Percentiles rank a stretch among this genome's conserved stretches.
phyloP scores from a whole-genome alignment of 2,797 vertebrate genomes.

The Sebastiscus albofasciatus region DNA sequence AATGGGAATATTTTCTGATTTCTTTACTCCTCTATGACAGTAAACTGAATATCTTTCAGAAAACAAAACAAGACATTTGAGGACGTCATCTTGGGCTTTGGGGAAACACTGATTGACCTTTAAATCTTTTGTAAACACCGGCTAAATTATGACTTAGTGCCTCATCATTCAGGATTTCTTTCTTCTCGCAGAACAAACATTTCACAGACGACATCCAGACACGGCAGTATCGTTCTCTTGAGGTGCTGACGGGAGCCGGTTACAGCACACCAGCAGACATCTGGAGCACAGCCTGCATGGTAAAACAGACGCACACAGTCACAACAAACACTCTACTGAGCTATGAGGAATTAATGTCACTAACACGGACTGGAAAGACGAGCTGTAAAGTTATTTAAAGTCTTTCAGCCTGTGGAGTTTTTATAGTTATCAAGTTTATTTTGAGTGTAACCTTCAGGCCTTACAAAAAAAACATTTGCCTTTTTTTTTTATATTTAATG shows the following conservation, averaged over 20 bases:
- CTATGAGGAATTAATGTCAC: not conserved
- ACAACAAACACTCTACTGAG: not conserved
- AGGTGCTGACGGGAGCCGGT: slow-evolving; percentile 90
- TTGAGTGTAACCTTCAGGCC: not conserved
- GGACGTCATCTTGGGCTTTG: too few species aligned
- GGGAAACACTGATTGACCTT: not conserved
- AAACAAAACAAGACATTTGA: too few species aligned
- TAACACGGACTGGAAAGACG: not conserved
- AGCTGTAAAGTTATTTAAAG: not conserved
- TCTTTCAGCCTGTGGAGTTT: not conserved
- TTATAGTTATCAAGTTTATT: not conserved
- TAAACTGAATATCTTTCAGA: too few species aligned
- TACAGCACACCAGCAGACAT: slow-evolving; percentile 92
- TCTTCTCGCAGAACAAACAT: slow-evolving; percentile 87
- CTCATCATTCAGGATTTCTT: not conserved
- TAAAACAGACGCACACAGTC: slow-evolving; percentile 50
- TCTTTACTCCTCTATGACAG: too few species aligned
- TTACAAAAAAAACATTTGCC: too few species aligned
- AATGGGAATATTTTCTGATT: too few species aligned
- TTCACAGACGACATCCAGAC: slow-evolving; percentile 97
- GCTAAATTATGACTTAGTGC: not conserved
- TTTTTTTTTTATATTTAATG: not conserved
- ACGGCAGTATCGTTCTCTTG: slow-evolving; percentile 91
- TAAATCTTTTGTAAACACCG: not conserved
- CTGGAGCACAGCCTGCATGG: slow-evolving; percentile 97